Base-by-base conservation (phyloP, 64 coral and sea anemone species). In the Actinia equina region DNA sequence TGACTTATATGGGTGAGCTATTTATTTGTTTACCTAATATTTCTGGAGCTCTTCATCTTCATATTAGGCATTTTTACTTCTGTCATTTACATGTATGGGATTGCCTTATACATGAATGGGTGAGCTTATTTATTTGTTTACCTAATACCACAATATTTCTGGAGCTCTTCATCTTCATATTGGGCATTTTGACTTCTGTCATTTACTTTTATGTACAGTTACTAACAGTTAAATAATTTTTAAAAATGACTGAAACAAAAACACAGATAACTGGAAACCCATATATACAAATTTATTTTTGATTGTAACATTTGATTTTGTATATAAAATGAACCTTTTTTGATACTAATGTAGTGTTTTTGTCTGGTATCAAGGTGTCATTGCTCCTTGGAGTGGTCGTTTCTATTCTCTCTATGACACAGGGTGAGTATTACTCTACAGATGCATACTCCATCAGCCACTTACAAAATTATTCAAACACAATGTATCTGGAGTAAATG, bases 371-470 rank as follows among this genome's bases (percentile, higher is more conserved):
- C 13, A 42, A 98, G 96, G 96, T 78, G 87, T 94, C 62, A 89
- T 98, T 70, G 96, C 96, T 17, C 96, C 96, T 5, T 98, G 96
- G 96, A 98, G 96, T 93, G 96, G 96, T 23, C 82, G 96, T 2
- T 98, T 98, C 89, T 98, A 98, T 44, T 98, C 96, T 7, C 74
- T 98, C 10, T 98, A 98, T 84, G 96, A 98, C 52, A 98, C 96
- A 85, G 96, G 96, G 96, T 98, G 86, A 74, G 69, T 74, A 41
- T 74, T 22, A 65, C 22, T 65, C 62, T 65, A 65, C 22, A 22
- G 17, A 7, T 37, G 30, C 30, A 37, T 22, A 65, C 62, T 65
- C 22, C 55, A 57, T 2, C 13, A 57, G 15, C 55, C 55, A 57
- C 15, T 54, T 54, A 12, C 12, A 12, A 54, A 12, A 6, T 8